Evolutionary conservation across 2,797 vertebrate species (phyloP).

Genomic region (Cephalopachus bancanus): DNA sequence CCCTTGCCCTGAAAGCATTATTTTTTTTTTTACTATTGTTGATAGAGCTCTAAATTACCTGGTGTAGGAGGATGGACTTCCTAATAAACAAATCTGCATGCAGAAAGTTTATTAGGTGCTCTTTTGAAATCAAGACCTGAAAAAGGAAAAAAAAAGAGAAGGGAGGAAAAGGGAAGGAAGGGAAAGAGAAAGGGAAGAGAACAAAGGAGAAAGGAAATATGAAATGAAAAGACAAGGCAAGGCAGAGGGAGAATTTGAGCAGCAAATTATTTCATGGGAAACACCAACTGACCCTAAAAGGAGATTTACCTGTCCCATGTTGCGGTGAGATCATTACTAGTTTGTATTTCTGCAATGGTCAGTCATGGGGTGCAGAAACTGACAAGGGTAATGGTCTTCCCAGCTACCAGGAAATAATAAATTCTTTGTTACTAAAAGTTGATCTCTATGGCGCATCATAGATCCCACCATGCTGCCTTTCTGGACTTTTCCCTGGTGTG

Average conservation of each 20-base stretch:
- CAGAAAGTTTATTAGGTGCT: not conserved
- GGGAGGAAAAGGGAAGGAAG: fast-evolving
- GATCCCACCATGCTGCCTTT: not conserved
- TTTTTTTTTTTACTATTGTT: not conserved
- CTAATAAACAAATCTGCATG: not conserved
- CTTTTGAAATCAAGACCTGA: not conserved
- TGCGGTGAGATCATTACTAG: not conserved
- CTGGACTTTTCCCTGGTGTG: not conserved
- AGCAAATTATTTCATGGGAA: not conserved
- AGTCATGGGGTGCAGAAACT: not conserved
- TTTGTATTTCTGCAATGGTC: not conserved
- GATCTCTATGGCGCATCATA: not conserved
- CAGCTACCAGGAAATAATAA: not conserved
- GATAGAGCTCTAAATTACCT: not conserved
- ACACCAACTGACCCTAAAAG: not conserved
- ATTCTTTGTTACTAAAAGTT: not conserved
- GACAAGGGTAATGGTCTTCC: not conserved
- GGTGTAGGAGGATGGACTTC: not conserved
- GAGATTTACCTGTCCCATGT: not conserved
- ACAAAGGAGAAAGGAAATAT: not conserved
- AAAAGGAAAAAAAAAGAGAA: not conserved
- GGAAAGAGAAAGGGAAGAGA: not conserved
- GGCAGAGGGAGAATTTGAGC: not conserved
- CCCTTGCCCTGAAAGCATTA: not conserved
- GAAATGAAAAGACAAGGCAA: not conserved